Base-by-base conservation (phyloP, 2,113 vertebrate genomes). In the Entelurus aequoreus region DNA sequence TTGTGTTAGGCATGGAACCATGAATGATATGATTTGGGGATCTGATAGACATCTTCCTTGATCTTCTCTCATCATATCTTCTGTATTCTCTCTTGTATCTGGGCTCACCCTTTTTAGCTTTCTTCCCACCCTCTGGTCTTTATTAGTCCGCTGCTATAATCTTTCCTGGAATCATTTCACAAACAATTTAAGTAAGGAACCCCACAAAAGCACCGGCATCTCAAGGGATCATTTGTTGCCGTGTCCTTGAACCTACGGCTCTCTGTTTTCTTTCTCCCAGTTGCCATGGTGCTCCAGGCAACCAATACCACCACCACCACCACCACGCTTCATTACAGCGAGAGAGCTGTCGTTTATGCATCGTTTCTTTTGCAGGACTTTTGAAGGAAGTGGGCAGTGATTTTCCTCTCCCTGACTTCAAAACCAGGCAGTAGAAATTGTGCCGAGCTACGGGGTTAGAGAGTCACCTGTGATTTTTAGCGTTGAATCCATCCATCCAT, bases 241-340 rank as follows among this genome's bases (percentile, higher is more conserved):
- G 51, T 82, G 81, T 87, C 86, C 87, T 88, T 88, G 86, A 88
- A 88, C 86, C 77, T 71, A 78, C 36, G 14, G 69, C 77, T 77
- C 67, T 71, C 72, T 70, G 58, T 78, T 63, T 71, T 54, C 47
- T 60, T 56, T 78, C 62, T 73, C 71, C 66, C 65, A 79, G 85
- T 90, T 90, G 87, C 88, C 82, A 90, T 88, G 84, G 87, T 51
- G 79, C 81, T 81, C 56, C 69, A 80, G 75, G 81, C 74, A 76
- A 69, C 69, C 65, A 60, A 61, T 69, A 47, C 70, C 80, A 59
- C 65, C 67, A 59, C 66, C 67, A 59, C 66, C 66, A 62, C 71
- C 48, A 62, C 71, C 48, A 37, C 48, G 54, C 53, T 86, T 74
- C 60, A 74, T 74, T 82, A 81, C 72, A 78, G 65, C 72, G 57